These are phyloP conservation scores for Tinamus guttatus DNA, from an alignment of 2,113 vertebrate species.

Conservation along the genomic window DNA sequence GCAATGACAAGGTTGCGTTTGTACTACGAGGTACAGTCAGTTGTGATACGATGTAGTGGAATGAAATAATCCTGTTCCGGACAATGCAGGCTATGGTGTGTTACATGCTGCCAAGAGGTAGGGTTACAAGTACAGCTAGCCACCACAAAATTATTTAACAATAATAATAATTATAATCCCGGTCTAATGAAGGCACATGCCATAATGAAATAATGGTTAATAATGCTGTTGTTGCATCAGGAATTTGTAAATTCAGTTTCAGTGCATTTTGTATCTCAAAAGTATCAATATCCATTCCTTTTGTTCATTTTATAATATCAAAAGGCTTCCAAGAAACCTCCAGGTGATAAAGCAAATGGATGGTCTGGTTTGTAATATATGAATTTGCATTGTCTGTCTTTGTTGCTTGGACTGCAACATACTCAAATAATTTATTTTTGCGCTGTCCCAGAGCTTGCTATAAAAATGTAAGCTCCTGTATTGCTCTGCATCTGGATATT, in stretches of 20 bases:
- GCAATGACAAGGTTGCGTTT: slow-evolving; percentile 63
- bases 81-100: slow-evolving; percentile 18
- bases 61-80: slow-evolving; percentile 54
- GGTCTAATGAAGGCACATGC: background rate
- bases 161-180: background rate
- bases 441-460: background rate
- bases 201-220: slow-evolving; percentile 15
- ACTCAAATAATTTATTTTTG: background rate
- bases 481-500: background rate
- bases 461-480: background rate
- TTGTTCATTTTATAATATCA: background rate
- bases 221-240: background rate
- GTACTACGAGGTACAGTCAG: slow-evolving; percentile 46
- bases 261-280: slow-evolving; percentile 5
- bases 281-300: slow-evolving; percentile 45
- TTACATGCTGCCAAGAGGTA: background rate
- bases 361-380: background rate
- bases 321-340: background rate
- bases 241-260: background rate
- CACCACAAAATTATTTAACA: background rate
- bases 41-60: slow-evolving; percentile 64
- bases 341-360: background rate
- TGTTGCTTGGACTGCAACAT: background rate
- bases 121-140: background rate
- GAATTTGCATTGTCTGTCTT: background rate